phyloP scores from a whole-genome alignment of 2,888 invertebrate genomes.

The Drosophila algonquin region DNA sequence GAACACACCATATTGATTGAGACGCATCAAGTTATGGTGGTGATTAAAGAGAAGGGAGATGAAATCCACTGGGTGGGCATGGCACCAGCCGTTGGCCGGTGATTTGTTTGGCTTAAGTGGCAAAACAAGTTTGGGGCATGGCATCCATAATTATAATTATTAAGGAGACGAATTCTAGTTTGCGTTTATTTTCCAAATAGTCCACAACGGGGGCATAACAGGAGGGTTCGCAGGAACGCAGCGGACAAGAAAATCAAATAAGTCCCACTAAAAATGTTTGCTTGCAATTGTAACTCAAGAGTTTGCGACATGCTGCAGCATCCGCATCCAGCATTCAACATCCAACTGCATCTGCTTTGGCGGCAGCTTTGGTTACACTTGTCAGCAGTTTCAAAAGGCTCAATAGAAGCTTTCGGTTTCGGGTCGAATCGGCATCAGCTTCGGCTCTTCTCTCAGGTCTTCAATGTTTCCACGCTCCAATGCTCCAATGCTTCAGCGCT shows the following conservation, averaged over 20 bases:
- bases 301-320: constrained; percentile 63
- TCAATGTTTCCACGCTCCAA: neutral
- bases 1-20: constrained; percentile 28
- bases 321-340: constrained; percentile 49
- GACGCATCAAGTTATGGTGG: constrained; percentile 19
- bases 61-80: neutral
- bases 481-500: neutral
- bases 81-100: neutral
- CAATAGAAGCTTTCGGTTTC: constrained; percentile 27
- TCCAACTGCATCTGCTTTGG: constrained; percentile 28
- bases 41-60: constrained; percentile 20
- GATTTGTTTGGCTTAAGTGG: constrained; percentile 43
- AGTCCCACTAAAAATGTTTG: constrained; percentile 58
- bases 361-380: constrained; percentile 44
- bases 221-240: neutral
- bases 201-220: neutral
- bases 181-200: constrained; percentile 10
- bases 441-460: neutral
- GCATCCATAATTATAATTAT: constrained; percentile 26
- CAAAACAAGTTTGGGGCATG: constrained; percentile 51
- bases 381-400: constrained; percentile 34
- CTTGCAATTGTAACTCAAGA: constrained; percentile 47
- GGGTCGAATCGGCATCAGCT: no score
- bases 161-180: constrained; percentile 23
- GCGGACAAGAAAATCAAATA: constrained; percentile 33